Base-by-base conservation (phyloP, 2,888 invertebrate genomes). In the Cheilosia vernalis region DNA sequence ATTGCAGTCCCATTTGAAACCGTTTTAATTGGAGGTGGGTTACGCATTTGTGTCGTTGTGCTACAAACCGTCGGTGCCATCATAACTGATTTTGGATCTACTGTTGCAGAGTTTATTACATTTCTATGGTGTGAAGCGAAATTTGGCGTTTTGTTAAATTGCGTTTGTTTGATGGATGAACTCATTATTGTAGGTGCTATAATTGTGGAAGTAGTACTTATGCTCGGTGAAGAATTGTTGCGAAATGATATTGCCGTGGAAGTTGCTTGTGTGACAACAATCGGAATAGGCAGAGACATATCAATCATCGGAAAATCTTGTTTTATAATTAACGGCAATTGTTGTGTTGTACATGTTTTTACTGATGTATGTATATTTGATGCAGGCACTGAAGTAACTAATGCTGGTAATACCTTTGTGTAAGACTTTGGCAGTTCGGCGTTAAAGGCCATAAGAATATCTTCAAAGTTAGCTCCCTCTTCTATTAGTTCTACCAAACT, bases 401-500 rank as follows among this genome's bases (percentile, higher is more conserved):
- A 94, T 91, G 95, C 95, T 0, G 96, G 96, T 89, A 96, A 91
- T 89, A 96, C 95, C 27, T 77, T 85, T 88, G 95, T 95, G 88
- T 95, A 96, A 0, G 95, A 94, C 90, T 95, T 96, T 0, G 96
- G 95, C 21, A 96, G 92, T 15, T 96, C 96, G 9, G 95, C 94
- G 70, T 94, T 94, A 76, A 91, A 91, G 88, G 95, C 95, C 90
- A 95, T 95, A 88, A 95, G 95, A 87, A 96, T 94, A 89, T 97
- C 96, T 87, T 94, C 93, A 89, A 96, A 96, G 0, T 94, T 94
- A 2, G 96, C 95, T 21, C 96, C 97, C 92, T 97, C 97, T 89
- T 95, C 95, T 88, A 97, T 95, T 83, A 97, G 93, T 88, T 96
- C 95, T 89, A 95, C 94, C 72, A 96, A 93, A 88, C 95, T 95